Conservation (phyloP, 1,140 invertebrate genomes). For the Drosophila nannoptera region DNA sequence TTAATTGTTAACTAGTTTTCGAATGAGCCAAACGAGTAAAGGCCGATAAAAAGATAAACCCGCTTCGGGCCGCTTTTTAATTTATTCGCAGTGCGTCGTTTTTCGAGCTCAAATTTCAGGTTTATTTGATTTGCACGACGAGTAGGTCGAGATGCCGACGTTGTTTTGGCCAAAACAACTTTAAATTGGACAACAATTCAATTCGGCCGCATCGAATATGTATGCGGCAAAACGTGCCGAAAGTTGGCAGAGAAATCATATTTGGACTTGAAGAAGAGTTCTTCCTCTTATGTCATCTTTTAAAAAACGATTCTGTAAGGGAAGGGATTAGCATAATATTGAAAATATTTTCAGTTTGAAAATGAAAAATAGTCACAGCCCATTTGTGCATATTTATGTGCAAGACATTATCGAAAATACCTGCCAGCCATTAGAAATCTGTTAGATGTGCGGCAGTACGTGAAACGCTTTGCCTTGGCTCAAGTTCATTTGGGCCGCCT, state of each 20-base stretch:
- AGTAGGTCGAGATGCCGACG: constrained; percentile 28
- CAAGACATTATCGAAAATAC: constrained; percentile 24
- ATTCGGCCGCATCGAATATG: not conserved
- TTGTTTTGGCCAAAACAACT: constrained; percentile 54
- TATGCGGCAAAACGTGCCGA: not conserved
- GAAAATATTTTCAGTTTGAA: not conserved
- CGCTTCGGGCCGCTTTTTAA: constrained; percentile 35
- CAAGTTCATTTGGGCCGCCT: constrained; percentile 46
- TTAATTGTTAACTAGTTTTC: constrained; percentile 53
- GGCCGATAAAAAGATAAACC: constrained; percentile 38
- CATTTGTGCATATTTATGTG: not conserved
- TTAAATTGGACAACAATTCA: constrained; percentile 35
- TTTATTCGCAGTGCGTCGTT: constrained; percentile 50
- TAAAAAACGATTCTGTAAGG: not conserved
- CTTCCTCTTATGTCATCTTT: not conserved
- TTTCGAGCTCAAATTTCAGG: constrained; percentile 35
- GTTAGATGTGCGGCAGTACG: constrained; percentile 27
- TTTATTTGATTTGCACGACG: constrained; percentile 41
- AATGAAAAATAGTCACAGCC: not conserved
- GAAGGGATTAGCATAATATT: not conserved
- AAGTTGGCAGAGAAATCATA: not conserved
- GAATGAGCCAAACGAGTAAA: constrained; percentile 25
- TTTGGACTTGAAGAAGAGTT: constrained; percentile 8
- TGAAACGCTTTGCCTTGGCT: constrained; percentile 45
- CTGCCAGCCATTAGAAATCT: constrained; percentile 53